Percentiles rank a stretch among this genome's conserved stretches.
These are phyloP conservation scores for Asobara japonica DNA, from an alignment of 1,140 invertebrate species.

Conservation along the genomic window DNA sequence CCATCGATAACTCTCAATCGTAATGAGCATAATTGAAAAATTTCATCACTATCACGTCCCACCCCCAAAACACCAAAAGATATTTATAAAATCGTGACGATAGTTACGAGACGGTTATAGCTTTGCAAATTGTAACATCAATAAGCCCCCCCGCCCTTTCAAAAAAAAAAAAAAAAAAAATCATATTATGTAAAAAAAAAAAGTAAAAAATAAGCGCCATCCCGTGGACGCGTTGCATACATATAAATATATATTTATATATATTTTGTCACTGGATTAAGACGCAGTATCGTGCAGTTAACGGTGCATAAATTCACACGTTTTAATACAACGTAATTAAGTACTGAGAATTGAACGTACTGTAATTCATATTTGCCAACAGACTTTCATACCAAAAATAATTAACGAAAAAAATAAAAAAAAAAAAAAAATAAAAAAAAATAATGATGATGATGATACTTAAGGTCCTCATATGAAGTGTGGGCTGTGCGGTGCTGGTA, in stretches of 20 bases:
- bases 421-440: constrained; percentile 6
- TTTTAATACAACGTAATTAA: background rate
- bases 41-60: background rate
- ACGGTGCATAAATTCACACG: constrained; percentile 34
- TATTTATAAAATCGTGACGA: background rate
- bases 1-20: background rate
- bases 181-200: constrained; percentile 33
- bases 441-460: background rate
- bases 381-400: constrained; percentile 3
- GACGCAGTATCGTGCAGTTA: constrained; percentile 42
- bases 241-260: constrained; percentile 41
- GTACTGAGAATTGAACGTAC: background rate
- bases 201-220: constrained; percentile 50
- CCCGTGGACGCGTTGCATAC: constrained; percentile 45
- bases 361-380: constrained; percentile 18
- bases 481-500: constrained; percentile 20
- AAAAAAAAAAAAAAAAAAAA: background rate
- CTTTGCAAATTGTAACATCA: background rate
- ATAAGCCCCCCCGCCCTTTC: background rate
- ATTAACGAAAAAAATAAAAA: constrained; percentile 18
- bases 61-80: background rate
- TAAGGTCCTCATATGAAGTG: background rate
- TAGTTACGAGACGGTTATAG: background rate
- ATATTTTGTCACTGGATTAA: constrained; percentile 55
- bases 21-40: background rate